Evolutionary conservation across 2,888 invertebrate genomes (phyloP).

Genomic region (Spisula subtruncata): DNA sequence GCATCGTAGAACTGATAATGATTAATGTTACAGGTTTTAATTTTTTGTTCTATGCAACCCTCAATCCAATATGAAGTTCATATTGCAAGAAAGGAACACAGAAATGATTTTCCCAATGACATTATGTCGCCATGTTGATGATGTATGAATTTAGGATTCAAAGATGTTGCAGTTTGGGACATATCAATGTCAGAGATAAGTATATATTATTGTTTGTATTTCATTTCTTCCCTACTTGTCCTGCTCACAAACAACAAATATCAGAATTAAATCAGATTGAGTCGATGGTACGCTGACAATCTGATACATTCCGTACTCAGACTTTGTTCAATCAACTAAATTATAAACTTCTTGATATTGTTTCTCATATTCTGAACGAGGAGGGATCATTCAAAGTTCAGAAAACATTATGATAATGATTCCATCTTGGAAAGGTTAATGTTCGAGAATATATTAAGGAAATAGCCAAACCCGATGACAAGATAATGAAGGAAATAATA

Average conservation of each 20-base stretch:
- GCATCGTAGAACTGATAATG: too few species aligned
- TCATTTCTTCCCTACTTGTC: background rate
- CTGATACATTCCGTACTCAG: background rate
- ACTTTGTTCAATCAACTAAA: constrained; percentile 7
- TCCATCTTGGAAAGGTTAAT: background rate
- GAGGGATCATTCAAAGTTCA: background rate
- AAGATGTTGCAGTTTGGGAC: background rate
- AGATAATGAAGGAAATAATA: too few species aligned
- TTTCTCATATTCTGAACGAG: background rate
- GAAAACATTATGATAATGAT: background rate
- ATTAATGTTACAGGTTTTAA: too few species aligned
- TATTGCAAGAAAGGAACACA: too few species aligned
- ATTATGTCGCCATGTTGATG: background rate
- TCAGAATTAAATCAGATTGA: background rate
- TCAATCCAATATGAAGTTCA: too few species aligned
- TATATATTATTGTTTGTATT: background rate
- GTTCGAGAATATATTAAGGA: background rate
- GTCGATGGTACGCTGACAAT: background rate
- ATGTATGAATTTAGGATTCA: background rate
- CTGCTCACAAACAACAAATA: background rate
- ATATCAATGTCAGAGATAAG: background rate
- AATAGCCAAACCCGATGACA: background rate
- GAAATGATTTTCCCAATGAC: background rate
- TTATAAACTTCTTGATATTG: constrained; percentile 3
- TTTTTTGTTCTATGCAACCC: too few species aligned